Base-by-base conservation (phyloP, 2,113 vertebrate genomes). In the Eptesicus fuscus region DNA sequence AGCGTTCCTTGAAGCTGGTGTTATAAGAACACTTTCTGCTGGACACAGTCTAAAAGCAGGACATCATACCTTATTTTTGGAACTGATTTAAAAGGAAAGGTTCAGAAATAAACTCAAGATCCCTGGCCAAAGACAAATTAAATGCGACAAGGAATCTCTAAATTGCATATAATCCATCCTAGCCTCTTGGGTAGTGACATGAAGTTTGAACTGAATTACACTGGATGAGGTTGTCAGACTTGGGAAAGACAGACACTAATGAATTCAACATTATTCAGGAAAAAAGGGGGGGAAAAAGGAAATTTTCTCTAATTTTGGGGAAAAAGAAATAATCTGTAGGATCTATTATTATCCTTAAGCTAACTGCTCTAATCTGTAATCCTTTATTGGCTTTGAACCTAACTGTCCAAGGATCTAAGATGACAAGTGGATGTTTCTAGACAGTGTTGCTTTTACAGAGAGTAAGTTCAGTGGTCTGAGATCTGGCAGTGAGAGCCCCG, bases 41-140 rank as follows among this genome's bases (percentile, higher is more conserved):
- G 93, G 91, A 96, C 90, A 95, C 87, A 84, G 61, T 95, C 95
- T 92, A 91, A 96, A 93, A 88, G 32, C 95, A 94, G 91, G 87
- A 96, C 90, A 96, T 96, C 95, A 96, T 95, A 95, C 85, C 95
- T 79, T 97, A 97, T 97, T 98, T 97, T 96, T 97, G 98, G 96
- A 98, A 97, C 35, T 9, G 92, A 97, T 96, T 53, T 97, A 78
- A 93, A 98, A 98, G 70, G 96, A 87, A 95, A 97, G 84, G 88
- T 96, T 89, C 65, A 95, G 77, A 97, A 96, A 95, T 92, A 93
- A 96, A 92, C 47, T 77, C 53, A 93, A 82, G 84, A 91, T 88
- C 25, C 47, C 42, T 89, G 32, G 84, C 67, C 93, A 93, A 95
- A 89, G 87, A 90, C 89, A 96, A 96, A 95, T 97, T 97, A 91